Conservation (phyloP, 1,140 invertebrate species). For the Gonioctena quinquepunctata region DNA sequence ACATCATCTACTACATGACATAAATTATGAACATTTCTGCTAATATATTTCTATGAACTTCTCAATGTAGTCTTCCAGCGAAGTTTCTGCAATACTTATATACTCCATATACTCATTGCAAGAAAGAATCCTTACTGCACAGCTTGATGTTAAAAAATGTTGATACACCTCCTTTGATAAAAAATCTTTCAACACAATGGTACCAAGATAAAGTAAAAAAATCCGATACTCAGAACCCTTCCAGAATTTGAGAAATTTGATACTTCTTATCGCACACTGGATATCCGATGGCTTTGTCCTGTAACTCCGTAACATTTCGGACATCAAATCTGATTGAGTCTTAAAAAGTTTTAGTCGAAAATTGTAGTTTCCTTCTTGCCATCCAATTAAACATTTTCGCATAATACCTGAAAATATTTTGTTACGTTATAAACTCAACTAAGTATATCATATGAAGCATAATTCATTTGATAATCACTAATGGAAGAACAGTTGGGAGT, state of each 20-base stretch:
- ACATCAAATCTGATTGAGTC: background rate
- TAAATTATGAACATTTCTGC: conserved; percentile 17
- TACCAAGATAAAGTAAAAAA: conserved; percentile 2
- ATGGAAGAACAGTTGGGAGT: background rate
- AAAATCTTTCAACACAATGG: conserved; percentile 1
- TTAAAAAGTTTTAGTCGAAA: background rate
- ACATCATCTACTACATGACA: conserved; percentile 10
- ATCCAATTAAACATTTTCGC: conserved; percentile 1
- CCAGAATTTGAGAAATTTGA: background rate
- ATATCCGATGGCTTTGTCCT: background rate
- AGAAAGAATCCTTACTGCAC: background rate
- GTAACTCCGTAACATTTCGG: background rate
- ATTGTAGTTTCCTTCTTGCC: background rate
- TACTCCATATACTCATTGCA: conserved; percentile 2
- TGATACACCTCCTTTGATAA: background rate
- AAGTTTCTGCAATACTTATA: background rate
- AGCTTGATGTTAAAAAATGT: conserved; percentile 10
- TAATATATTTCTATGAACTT: conserved; percentile 12
- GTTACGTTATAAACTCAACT: background rate
- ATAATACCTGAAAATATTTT: background rate
- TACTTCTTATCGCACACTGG: background rate
- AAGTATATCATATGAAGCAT: background rate
- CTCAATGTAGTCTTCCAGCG: conserved; percentile 5
- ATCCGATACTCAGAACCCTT: background rate
- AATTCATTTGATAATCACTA: background rate